Evolutionary conservation across 1,140 invertebrate genomes (phyloP).

Genomic region (Drosophila ficusphila): DNA sequence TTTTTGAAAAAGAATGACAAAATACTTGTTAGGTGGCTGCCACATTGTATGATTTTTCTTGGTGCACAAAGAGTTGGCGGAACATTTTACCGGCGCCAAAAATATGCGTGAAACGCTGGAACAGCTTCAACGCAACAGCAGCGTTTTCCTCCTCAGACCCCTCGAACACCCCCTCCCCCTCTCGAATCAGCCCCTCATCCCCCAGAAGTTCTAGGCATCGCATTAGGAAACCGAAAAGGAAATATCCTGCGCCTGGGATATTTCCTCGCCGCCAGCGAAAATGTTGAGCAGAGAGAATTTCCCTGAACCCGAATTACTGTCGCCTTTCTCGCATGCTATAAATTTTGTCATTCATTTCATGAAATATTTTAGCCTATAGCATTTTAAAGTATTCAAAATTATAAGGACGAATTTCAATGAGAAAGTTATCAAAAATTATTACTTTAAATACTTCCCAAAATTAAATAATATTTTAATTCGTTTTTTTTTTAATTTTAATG

Average conservation of each 20-base stretch:
- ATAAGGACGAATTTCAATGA: too few relatives aligned
- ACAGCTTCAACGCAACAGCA: slow-evolving; percentile 8
- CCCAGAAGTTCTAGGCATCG: background rate
- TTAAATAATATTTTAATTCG: too few relatives aligned
- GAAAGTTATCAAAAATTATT: too few relatives aligned
- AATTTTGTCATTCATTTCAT: background rate
- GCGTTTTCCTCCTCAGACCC: background rate
- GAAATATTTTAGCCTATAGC: too few relatives aligned
- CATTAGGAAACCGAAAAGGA: background rate
- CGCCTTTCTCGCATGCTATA: slow-evolving; percentile 57
- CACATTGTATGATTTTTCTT: slow-evolving; percentile 1
- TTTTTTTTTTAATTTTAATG: too few relatives aligned
- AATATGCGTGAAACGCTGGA: slow-evolving; percentile 50
- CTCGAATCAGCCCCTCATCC: background rate
- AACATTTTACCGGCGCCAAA: slow-evolving; percentile 56
- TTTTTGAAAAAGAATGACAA: background rate
- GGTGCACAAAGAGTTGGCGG: background rate
- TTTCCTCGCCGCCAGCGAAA: slow-evolving; percentile 9
- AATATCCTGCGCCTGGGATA: slow-evolving; percentile 41
- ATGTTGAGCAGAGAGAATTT: slow-evolving; percentile 54
- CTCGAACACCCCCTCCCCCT: background rate
- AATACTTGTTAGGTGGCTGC: too few relatives aligned
- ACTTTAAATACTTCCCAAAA: too few relatives aligned
- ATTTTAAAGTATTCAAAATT: too few relatives aligned
- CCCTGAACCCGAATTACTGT: slow-evolving; percentile 7